These are phyloP conservation scores for Falcaria lacertinaria DNA, from an alignment of 2,888 invertebrate species.

Conservation along the genomic window DNA sequence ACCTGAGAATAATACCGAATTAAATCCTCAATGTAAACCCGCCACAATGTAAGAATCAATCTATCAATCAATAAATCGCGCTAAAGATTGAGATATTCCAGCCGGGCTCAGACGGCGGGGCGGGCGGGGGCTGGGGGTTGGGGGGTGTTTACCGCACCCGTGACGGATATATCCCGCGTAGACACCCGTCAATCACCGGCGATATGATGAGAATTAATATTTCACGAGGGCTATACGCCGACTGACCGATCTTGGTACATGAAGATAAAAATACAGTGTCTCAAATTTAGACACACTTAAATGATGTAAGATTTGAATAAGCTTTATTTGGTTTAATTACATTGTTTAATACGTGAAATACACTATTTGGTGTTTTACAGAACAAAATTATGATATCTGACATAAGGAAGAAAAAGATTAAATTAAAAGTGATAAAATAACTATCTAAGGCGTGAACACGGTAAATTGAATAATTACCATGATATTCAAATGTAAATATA, in stretches of 20 bases:
- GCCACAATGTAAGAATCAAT: constrained; percentile 45
- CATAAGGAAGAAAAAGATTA: too few relatives aligned
- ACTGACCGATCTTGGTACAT: constrained; percentile 42
- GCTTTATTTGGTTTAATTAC: too few relatives aligned
- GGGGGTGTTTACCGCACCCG: constrained; percentile 59
- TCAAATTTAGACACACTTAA: too few relatives aligned
- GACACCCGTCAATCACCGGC: constrained; percentile 73
- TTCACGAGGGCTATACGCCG: constrained; percentile 45
- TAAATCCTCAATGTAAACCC: constrained; percentile 6
- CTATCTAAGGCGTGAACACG: too few relatives aligned
- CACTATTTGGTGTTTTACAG: too few relatives aligned
- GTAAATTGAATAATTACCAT: too few relatives aligned
- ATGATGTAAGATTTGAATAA: too few relatives aligned
- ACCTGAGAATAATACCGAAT: constrained; percentile 1
- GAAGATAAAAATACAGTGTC: constrained; percentile 13
- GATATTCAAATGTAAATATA: too few relatives aligned
- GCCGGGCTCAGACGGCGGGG: constrained; percentile 36
- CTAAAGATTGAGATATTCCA: constrained; percentile 77
- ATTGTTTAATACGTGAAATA: too few relatives aligned
- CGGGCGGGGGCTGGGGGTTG: constrained; percentile 16
- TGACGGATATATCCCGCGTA: constrained; percentile 76
- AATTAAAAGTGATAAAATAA: too few relatives aligned
- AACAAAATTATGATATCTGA: too few relatives aligned
- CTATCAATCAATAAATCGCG: constrained; percentile 76
- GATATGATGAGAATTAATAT: constrained; percentile 76